Conservation (phyloP, 2,888 invertebrate genomes). For the Noctua pronuba region DNA sequence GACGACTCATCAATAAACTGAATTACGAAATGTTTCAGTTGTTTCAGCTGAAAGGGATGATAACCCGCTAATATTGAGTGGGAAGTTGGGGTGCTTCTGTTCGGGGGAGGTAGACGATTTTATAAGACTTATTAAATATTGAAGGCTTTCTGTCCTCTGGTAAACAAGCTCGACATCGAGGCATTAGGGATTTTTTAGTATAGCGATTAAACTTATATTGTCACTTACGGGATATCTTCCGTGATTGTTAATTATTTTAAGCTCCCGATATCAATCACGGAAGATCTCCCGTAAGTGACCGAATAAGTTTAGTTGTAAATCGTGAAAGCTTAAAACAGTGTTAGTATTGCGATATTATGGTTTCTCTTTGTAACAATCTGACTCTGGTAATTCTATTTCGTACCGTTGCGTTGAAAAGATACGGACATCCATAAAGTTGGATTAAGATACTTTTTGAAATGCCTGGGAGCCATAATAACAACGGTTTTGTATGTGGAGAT, state of each 20-base stretch:
- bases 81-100: background rate
- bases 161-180: background rate
- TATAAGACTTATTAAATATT: conserved; percentile 6
- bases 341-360: background rate
- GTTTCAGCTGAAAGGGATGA: conserved; percentile 38
- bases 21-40: conserved; percentile 46
- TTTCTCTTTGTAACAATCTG: background rate
- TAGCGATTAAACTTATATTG: too few relatives aligned
- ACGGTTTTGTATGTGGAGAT: too few relatives aligned
- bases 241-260: too few relatives aligned
- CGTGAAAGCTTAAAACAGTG: too few relatives aligned
- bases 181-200: background rate
- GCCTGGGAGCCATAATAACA: too few relatives aligned
- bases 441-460: too few relatives aligned
- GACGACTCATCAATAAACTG: conserved; percentile 56
- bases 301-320: too few relatives aligned
- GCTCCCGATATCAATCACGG: too few relatives aligned
- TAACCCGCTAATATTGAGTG: conserved; percentile 4
- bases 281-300: too few relatives aligned
- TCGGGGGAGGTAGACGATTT: background rate
- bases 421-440: too few relatives aligned
- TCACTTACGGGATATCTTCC: too few relatives aligned
- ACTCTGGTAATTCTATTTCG: background rate
- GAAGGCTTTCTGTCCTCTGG: background rate
- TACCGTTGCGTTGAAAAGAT: background rate